Percentiles rank a stretch among this genome's conserved stretches.
These are phyloP conservation scores for Cryptotermes secundus DNA, from an alignment of 1,140 invertebrate genomes.

Conservation along the genomic window DNA sequence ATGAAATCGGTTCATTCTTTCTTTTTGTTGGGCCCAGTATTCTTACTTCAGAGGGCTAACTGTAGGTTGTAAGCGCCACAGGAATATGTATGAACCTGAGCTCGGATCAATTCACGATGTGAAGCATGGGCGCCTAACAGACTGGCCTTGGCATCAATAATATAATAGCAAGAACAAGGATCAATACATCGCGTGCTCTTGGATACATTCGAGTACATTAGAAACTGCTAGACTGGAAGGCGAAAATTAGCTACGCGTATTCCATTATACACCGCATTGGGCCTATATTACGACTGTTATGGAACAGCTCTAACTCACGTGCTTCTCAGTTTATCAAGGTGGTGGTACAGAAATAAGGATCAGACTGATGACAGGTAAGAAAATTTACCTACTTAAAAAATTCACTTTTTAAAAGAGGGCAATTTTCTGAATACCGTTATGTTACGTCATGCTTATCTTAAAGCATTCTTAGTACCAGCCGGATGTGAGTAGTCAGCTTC, in stretches of 20 bases:
- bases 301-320: neutral
- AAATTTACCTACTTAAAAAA: neutral
- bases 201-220: neutral
- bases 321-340: no score
- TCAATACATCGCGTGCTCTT: neutral
- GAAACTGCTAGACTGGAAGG: no score
- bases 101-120: neutral
- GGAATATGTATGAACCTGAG: neutral
- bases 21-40: no score
- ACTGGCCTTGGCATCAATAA: conserved; percentile 10
- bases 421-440: neutral
- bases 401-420: neutral
- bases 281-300: neutral
- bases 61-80: no score
- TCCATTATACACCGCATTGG: neutral
- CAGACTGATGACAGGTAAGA: neutral
- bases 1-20: no score
- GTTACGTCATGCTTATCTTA: neutral
- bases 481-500: neutral
- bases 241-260: neutral
- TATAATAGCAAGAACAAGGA: neutral
- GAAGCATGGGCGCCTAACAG: neutral
- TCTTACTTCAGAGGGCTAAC: no score
- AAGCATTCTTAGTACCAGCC: neutral
- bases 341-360: neutral